These are phyloP conservation scores for Holacanthus passer DNA, from an alignment of 2,113 vertebrate species.

Conservation along the genomic window DNA sequence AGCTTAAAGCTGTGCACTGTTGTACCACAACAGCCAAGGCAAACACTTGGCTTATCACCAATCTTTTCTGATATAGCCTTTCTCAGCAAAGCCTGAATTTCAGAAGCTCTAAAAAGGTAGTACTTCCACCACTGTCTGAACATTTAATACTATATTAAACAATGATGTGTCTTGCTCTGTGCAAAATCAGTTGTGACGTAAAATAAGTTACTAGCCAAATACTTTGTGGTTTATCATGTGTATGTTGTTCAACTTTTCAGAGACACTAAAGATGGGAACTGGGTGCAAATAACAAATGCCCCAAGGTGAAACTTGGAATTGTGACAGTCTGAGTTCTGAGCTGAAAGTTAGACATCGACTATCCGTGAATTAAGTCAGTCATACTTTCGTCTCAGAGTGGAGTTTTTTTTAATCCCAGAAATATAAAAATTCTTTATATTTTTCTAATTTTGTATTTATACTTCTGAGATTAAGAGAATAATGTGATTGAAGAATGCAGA, in stretches of 20 bases:
- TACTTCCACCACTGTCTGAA: background rate
- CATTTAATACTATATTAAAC: too few relatives aligned
- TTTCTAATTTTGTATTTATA: background rate
- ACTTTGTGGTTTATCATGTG: background rate
- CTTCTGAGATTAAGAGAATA: background rate
- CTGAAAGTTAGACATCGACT: background rate
- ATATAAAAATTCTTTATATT: background rate
- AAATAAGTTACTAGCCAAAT: background rate
- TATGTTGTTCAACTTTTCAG: background rate
- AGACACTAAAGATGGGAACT: background rate
- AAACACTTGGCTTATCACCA: background rate
- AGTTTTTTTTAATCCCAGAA: background rate
- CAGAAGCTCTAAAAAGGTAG: background rate
- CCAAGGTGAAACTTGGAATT: background rate
- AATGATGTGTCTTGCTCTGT: background rate
- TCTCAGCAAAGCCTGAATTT: background rate
- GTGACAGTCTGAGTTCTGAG: background rate
- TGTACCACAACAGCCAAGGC: background rate
- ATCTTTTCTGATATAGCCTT: background rate
- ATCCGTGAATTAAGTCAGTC: background rate
- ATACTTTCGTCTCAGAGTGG: background rate
- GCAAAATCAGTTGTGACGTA: background rate
- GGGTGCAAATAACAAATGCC: background rate
- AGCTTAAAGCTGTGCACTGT: background rate
- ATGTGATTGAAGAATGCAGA: background rate